Conservation (phyloP, 2,113 vertebrate species). For the Percopsis transmontana region DNA sequence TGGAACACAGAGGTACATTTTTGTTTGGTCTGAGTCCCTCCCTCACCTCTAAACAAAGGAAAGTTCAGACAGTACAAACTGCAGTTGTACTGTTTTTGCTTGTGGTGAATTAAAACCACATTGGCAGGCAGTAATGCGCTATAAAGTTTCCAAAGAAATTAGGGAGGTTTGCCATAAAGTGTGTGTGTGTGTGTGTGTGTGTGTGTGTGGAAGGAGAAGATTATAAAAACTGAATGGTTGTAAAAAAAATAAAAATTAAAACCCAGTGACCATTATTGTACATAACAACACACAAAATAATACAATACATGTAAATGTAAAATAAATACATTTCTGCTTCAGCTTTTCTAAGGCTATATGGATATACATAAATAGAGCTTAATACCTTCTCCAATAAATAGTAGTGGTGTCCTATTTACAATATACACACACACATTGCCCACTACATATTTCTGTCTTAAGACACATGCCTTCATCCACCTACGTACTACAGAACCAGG, state of each 20-base stretch:
- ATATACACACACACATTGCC: slow-evolving; percentile 79
- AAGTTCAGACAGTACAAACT: slow-evolving; percentile 41
- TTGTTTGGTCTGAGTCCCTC: slow-evolving; percentile 59
- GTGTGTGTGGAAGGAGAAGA: not conserved
- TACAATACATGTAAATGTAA: too few species aligned
- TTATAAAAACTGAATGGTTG: not conserved
- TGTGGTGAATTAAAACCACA: slow-evolving; percentile 41
- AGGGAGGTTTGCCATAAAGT: slow-evolving; percentile 31
- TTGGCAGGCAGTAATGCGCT: slow-evolving; percentile 32
- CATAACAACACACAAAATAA: slow-evolving; percentile 48
- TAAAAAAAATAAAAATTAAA: slow-evolving; percentile 33
- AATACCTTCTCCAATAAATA: slow-evolving; percentile 91
- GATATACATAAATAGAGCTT: slow-evolving; percentile 85
- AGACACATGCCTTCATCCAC: slow-evolving; percentile 38
- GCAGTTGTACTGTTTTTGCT: slow-evolving; percentile 37
- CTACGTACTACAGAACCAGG: slow-evolving; percentile 28
- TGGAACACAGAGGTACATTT: slow-evolving; percentile 20
- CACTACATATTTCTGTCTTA: slow-evolving; percentile 37
- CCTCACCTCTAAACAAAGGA: slow-evolving; percentile 51
- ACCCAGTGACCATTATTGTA: slow-evolving; percentile 44
- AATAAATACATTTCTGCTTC: slow-evolving; percentile 76
- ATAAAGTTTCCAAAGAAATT: slow-evolving; percentile 53
- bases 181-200: not conserved
- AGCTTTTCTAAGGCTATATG: slow-evolving; percentile 68
- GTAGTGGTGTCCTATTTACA: slow-evolving; percentile 88